Base-by-base conservation (phyloP, 2,888 invertebrate genomes). In the Agrochola macilenta region DNA sequence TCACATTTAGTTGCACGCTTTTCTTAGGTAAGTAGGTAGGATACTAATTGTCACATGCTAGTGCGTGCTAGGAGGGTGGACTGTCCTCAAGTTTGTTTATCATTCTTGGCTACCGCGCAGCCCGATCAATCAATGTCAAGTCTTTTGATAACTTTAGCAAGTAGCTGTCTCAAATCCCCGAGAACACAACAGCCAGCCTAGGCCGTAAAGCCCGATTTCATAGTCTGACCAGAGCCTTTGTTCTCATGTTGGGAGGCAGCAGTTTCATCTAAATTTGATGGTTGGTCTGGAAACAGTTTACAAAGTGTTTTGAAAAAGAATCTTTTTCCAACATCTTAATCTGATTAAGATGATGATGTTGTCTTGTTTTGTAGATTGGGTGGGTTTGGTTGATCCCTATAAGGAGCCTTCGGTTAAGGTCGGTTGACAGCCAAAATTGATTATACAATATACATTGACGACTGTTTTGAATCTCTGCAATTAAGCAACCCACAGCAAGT, bases 401-500 rank as follows among this genome's bases (percentile, higher is more conserved):
- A 79, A 64, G 82, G 81, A 70, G 70, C 39, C 46, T 68, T 79
- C 39, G 66, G 82, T 71, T 78, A 80, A 81, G 74, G 79, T 86
- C 79, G 82, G 83, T 87, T 89, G 89, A 88, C 89, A 87, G 74
- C 70, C 74, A 85, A 87, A 87, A 81, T 83, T 79, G 70, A 84
- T 85, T 84, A 76, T 79, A 80, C 89, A 89, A 88, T 90, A 86
- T 81, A 92, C 84, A 91, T 91, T 89, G 91, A 92, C 90, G 91
- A 92, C 91, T 93, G 91, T 93, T 93, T 94, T 92, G 89, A 93
- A 92, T 93, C 87, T 92, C 93, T 92, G 93, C 95, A 95, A 96
- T 96, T 96, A 95, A 93, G 93, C 95, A 94, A 91, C 95, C 95
- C 94, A 96, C 96, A 92, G 86, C 93, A 92, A 91, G 94, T 93